A percentile compares a stretch with the other conserved stretches of the same genome.
Evolutionary conservation across 2,888 invertebrate species (phyloP).

Genomic region (Serrognathus titanus): DNA sequence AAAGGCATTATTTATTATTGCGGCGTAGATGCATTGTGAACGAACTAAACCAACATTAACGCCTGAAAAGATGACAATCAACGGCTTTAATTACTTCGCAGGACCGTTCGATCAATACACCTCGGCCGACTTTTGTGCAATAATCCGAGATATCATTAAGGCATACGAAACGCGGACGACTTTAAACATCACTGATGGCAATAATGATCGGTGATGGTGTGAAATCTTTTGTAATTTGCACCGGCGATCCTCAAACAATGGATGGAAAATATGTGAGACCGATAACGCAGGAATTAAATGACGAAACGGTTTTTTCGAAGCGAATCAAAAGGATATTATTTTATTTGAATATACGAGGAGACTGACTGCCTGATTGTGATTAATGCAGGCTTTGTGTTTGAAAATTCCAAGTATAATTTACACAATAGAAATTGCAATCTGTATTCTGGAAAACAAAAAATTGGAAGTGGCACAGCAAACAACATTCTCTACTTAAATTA

Average conservation of each 20-base stretch:
- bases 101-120: constrained; percentile 17
- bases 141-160: constrained; percentile 3
- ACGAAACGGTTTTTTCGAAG: no score
- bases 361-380: no score
- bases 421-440: no score
- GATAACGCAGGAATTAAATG: no score
- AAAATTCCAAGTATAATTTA: no score
- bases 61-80: constrained; percentile 36
- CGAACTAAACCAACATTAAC: constrained; percentile 34
- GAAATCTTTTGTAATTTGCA: not conserved
- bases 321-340: no score
- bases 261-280: no score
- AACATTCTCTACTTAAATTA: no score
- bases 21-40: constrained; percentile 30
- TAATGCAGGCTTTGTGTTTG: no score
- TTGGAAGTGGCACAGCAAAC: no score
- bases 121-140: not conserved
- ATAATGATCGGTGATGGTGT: constrained; percentile 1
- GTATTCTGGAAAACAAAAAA: no score
- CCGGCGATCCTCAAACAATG: not conserved
- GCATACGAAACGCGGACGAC: not conserved
- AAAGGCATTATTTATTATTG: constrained; percentile 31
- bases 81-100: constrained; percentile 35
- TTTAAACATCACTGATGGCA: constrained; percentile 1
- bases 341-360: no score